Evolutionary conservation across 2,797 vertebrate genomes (phyloP), one percentile per base, ranked within the genome.

Genomic region (Tangara arthus): DNA sequence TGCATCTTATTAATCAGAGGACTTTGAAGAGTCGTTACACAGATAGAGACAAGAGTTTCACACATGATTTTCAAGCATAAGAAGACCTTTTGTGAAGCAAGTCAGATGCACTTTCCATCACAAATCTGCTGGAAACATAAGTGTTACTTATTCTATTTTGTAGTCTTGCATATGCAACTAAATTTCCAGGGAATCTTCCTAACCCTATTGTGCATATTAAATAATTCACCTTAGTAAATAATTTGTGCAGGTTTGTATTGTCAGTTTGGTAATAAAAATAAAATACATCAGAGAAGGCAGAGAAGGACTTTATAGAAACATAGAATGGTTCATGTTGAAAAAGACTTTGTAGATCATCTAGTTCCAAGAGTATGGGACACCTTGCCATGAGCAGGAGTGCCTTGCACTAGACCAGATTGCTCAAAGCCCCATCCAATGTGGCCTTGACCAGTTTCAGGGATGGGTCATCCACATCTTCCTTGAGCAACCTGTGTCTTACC

Each of bases 1-100:
- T 94, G 79, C 89, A 93, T 95, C 83, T 91, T 95, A 79, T 59
- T 90, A 92, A 96, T 95, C 94, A 70, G 44, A 87, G 59, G 59
- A 44, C 42, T 90, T 82, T 93, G 68, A 69, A 55, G 61, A 82
- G 55, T 71, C 68, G 63, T 80, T 96, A 52, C n/a, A 72, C 35
- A 70, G 72, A 86, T 69, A 90, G 63, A 87, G 34, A 72, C 28
- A 66, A 57, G 73, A 57, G 26, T 73, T 94, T 94, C 72, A 90
- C 56, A 85, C 16, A 32, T 78, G 19, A 70, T 71, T 75, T 82
- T 91, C 69, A 55, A 69, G n/a, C 52, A 65, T 56, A 69, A 90
- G 95, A 94, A 77, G 24, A 75, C 17, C 23, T 79, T 72, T 81
- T 65, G 71, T 61, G 6, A 95, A 96, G 88, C 68, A 93, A 90